A percentile compares a stretch with the other conserved stretches of the same genome.
Evolutionary conservation across 2,797 vertebrate species (phyloP).

Genomic region (Acropternis orthonyx): DNA sequence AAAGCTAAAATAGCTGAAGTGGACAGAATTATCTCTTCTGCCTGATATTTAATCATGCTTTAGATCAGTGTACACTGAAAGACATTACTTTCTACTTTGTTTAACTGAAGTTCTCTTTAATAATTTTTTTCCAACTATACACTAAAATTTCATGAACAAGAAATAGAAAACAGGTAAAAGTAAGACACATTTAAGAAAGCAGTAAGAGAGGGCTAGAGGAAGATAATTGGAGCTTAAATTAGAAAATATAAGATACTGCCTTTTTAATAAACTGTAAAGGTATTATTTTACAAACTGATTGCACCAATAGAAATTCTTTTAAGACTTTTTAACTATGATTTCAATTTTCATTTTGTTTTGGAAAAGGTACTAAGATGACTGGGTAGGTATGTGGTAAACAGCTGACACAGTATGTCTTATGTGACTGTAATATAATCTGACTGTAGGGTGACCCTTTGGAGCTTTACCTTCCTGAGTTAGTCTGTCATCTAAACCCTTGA

Average conservation of each 20-base stretch:
- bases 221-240: not conserved
- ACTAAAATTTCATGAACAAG: not conserved
- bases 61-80: not conserved
- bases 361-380: constrained; percentile 44
- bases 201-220: not conserved
- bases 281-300: constrained; percentile 28
- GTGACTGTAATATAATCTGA: constrained; percentile 39
- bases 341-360: constrained; percentile 64
- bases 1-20: not conserved
- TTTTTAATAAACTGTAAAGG: not conserved
- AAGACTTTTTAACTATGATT: constrained; percentile 37
- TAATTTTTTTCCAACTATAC: not conserved
- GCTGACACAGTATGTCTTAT: constrained; percentile 27
- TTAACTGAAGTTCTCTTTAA: constrained; percentile 1
- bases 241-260: constrained; percentile 10
- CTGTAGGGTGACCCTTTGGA: constrained; percentile 9
- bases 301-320: constrained; percentile 64
- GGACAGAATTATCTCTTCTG: not conserved
- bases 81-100: not conserved
- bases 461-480: constrained; percentile 44
- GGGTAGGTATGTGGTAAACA: constrained; percentile 31
- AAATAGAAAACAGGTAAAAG: constrained; percentile 2
- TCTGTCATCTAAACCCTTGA: constrained; percentile 39
- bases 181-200: not conserved
- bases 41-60: not conserved